A percentile compares a stretch with the other conserved stretches of the same genome.
Evolutionary conservation across 2,888 invertebrate species (phyloP).

Genomic region (Acleris emargana): DNA sequence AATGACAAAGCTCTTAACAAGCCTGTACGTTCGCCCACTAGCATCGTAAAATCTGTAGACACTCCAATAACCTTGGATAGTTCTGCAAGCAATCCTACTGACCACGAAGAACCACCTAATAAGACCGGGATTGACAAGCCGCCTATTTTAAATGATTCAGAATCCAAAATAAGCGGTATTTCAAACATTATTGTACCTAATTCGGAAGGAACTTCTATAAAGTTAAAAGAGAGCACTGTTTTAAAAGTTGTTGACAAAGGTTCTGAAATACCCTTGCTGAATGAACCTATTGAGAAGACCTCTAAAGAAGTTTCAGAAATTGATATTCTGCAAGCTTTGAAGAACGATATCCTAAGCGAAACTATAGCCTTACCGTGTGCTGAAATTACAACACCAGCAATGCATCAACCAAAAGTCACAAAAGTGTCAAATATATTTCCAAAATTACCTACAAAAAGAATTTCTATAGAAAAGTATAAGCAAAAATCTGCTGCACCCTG

Average conservation of each 20-base stretch:
- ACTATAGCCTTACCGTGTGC: slow-evolving; percentile 55
- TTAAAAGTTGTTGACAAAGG: not conserved
- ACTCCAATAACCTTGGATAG: not conserved
- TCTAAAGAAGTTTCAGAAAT: slow-evolving; percentile 68
- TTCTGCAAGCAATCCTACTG: not conserved
- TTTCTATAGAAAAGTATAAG: slow-evolving; percentile 79
- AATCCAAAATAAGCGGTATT: not conserved
- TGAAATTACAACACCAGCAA: slow-evolving; percentile 59
- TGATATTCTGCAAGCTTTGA: slow-evolving; percentile 76
- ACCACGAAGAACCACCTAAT: slow-evolving; percentile 1
- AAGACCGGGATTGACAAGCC: not conserved
- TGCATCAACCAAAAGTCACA: slow-evolving; percentile 73
- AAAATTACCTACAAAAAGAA: slow-evolving; percentile 70
- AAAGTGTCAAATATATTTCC: slow-evolving; percentile 63
- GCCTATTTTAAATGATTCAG: not conserved
- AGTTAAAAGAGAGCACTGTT: slow-evolving; percentile 5
- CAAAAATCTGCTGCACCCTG: slow-evolving; percentile 54
- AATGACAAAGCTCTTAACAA: slow-evolving; percentile 15
- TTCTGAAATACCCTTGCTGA: slow-evolving; percentile 65
- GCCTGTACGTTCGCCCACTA: not conserved
- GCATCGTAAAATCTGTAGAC: not conserved
- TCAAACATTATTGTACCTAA: not conserved
- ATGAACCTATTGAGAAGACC: slow-evolving; percentile 52
- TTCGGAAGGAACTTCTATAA: not conserved
- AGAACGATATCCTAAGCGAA: slow-evolving; percentile 76